phyloP scores from a whole-genome alignment of 2,113 vertebrate genomes.

The Ophthalmolycus amberensis region DNA sequence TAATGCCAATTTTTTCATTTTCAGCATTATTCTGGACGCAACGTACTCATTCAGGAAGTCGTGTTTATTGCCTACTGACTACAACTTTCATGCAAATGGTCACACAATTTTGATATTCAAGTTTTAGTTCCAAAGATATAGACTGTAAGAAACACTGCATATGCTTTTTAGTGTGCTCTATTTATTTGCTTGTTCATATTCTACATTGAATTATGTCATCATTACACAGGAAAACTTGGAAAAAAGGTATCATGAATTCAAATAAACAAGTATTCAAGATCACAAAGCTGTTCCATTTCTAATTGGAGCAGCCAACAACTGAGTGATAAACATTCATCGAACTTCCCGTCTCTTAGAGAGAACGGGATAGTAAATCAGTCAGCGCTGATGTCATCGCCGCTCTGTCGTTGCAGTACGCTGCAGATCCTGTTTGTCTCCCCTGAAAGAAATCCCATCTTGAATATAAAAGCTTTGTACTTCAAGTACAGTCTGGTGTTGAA shows the following conservation, averaged over 20 bases:
- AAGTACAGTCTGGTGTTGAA: slow-evolving; percentile 73
- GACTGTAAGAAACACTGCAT: slow-evolving; percentile 3
- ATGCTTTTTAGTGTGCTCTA: slow-evolving; percentile 37
- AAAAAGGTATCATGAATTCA: slow-evolving; percentile 59
- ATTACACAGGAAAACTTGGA: slow-evolving; percentile 62
- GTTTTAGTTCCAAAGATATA: background rate
- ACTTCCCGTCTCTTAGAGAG: background rate
- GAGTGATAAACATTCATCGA: background rate
- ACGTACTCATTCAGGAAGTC: background rate
- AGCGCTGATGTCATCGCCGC: background rate
- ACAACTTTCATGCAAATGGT: background rate
- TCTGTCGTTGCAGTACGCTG: slow-evolving; percentile 30
- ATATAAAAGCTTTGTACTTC: slow-evolving; percentile 69
- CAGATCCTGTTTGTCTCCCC: slow-evolving; percentile 23
- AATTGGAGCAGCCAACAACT: slow-evolving; percentile 36
- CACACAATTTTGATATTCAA: background rate
- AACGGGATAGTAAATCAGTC: slow-evolving; percentile 17
- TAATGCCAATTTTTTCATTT: background rate
- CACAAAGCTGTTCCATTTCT: slow-evolving; percentile 60
- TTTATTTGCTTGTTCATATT: slow-evolving; percentile 55
- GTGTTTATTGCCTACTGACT: background rate
- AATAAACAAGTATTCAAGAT: slow-evolving; percentile 63
- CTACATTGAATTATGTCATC: slow-evolving; percentile 50
- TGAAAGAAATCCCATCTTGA: slow-evolving; percentile 48
- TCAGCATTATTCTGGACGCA: background rate